phyloP scores from a whole-genome alignment of 2,113 vertebrate genomes.

The Gadus macrocephalus region DNA sequence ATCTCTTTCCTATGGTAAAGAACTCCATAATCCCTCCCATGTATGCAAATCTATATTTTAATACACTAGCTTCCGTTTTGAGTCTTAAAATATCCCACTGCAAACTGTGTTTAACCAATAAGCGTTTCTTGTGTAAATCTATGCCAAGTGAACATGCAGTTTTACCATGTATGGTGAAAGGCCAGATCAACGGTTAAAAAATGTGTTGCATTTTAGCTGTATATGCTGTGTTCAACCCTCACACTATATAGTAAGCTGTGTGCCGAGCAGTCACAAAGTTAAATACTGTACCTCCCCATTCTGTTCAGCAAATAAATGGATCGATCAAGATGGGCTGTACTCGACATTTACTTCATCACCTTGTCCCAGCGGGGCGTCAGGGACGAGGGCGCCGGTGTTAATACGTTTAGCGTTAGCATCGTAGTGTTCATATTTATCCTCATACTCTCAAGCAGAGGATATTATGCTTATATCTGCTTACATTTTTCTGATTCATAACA shows the following conservation, averaged over 20 bases:
- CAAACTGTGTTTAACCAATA: conserved; percentile 34
- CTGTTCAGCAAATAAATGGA: conserved; percentile 63
- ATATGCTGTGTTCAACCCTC: conserved; percentile 50
- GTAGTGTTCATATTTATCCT: too few relatives aligned
- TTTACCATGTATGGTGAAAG: conserved; percentile 30
- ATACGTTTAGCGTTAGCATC: too few relatives aligned
- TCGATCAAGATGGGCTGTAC: conserved; percentile 22
- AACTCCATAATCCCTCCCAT: conserved; percentile 57
- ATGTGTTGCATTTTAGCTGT: conserved; percentile 45
- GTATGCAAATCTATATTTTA: conserved; percentile 72
- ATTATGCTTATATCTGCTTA: too few relatives aligned
- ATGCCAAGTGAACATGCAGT: conserved; percentile 40
- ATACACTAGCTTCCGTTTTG: conserved; percentile 52
- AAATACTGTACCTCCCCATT: conserved; percentile 59
- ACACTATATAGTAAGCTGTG: conserved; percentile 42
- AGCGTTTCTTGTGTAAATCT: conserved; percentile 37
- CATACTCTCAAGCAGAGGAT: too few relatives aligned
- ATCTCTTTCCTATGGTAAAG: conserved; percentile 74
- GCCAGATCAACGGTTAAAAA: conserved; percentile 37
- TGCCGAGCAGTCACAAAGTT: conserved; percentile 46
- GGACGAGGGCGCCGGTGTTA: too few relatives aligned
- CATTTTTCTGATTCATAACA: too few relatives aligned
- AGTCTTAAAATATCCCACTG: conserved; percentile 50
- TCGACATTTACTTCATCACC: not conserved
- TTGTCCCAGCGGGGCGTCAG: too few relatives aligned